Conservation (phyloP, 1,140 invertebrate genomes). For the Liolophura sinensis region DNA sequence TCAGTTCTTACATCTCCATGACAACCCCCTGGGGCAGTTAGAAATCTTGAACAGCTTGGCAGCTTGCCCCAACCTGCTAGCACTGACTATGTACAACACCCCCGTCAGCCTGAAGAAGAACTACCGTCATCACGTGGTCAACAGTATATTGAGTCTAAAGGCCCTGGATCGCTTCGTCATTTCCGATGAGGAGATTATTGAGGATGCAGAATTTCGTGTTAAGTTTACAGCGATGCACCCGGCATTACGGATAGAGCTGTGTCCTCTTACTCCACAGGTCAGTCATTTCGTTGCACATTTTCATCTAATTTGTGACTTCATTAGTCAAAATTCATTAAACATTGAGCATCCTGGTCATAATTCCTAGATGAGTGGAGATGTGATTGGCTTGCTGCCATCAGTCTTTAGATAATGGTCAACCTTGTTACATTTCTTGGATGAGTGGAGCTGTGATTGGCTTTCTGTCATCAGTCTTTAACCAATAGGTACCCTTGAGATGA, state of each 20-base stretch:
- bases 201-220: constrained; percentile 53
- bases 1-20: constrained; percentile 52
- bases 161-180: constrained; percentile 54
- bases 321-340: too few relatives aligned
- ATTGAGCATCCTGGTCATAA: too few relatives aligned
- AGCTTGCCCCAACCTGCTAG: constrained; percentile 36
- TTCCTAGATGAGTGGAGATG: too few relatives aligned
- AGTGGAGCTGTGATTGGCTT: too few relatives aligned
- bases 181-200: constrained; percentile 59
- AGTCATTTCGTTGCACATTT: not conserved
- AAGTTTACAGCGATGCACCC: constrained; percentile 36
- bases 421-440: too few relatives aligned
- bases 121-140: constrained; percentile 56
- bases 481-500: too few relatives aligned
- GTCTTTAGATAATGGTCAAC: too few relatives aligned
- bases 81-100: constrained; percentile 54
- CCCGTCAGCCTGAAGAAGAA: constrained; percentile 53
- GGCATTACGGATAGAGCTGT: constrained; percentile 37
- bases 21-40: constrained; percentile 54
- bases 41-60: constrained; percentile 49
- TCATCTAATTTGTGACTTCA: too few relatives aligned
- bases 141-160: constrained; percentile 53
- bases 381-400: too few relatives aligned
- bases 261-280: constrained; percentile 35
- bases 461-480: too few relatives aligned